phyloP scores from a whole-genome alignment of 2,113 vertebrate genomes.

The Phaethon lepturus region DNA sequence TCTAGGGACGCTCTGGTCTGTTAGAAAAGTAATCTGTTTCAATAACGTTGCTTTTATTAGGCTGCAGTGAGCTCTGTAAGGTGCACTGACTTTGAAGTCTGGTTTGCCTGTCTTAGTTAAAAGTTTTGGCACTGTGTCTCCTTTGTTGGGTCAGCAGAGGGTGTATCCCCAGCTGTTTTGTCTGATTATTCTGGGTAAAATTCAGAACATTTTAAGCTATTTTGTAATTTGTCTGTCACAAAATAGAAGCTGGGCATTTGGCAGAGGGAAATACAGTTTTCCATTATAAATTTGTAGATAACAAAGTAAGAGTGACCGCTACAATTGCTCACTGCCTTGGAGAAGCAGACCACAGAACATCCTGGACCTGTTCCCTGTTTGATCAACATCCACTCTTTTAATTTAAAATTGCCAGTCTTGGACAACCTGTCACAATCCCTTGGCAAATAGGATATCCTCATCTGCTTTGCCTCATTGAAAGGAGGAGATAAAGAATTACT shows the following conservation, averaged over 20 bases:
- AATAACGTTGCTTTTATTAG: not conserved
- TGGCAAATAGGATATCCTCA: not conserved
- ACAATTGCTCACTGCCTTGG: not conserved
- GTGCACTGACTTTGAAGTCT: not conserved
- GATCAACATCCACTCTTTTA: not conserved
- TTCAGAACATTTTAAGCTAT: not conserved
- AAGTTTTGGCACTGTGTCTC: not conserved
- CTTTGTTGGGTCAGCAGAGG: not conserved
- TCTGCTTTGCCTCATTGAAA: not conserved
- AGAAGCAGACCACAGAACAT: not conserved
- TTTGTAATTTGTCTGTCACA: not conserved
- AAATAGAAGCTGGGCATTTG: not conserved
- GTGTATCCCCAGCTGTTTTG: not conserved
- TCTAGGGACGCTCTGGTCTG: not conserved
- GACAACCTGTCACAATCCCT: not conserved
- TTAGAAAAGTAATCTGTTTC: not conserved
- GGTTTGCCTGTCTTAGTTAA: not conserved
- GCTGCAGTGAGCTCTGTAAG: not conserved
- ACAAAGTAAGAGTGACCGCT: not conserved
- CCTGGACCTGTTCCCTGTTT: not conserved
- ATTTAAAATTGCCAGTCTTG: not conserved
- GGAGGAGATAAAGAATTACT: not conserved
- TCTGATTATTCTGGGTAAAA: not conserved
- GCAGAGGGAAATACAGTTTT: not conserved
- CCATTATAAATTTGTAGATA: not conserved